A percentile compares a stretch with the other conserved stretches of the same genome.
Conservation (phyloP, 1,140 invertebrate genomes). For the Pectinophora gossypiella region DNA sequence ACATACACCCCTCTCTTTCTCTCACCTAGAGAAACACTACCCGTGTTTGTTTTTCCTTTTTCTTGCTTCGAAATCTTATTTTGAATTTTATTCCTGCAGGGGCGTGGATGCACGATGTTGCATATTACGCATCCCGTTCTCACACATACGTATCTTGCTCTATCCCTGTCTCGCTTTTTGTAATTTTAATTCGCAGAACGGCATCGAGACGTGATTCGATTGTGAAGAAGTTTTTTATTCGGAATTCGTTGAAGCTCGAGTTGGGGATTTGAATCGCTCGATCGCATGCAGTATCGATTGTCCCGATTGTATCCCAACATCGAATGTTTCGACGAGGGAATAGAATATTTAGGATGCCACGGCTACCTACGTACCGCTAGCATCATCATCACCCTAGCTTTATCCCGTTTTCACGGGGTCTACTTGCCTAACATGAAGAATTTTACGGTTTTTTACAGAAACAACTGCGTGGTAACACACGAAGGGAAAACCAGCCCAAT, state of each 20-base stretch:
- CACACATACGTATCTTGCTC: slow-evolving; percentile 25
- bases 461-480: too few species aligned
- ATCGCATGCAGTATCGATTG: slow-evolving; percentile 29
- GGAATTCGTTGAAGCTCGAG: slow-evolving; percentile 52
- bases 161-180: slow-evolving; percentile 65
- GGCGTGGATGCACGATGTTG: slow-evolving; percentile 62
- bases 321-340: too few species aligned
- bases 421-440: too few species aligned
- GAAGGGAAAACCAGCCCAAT: too few species aligned
- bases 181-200: slow-evolving; percentile 74
- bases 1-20: slow-evolving; percentile 49
- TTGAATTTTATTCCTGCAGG: slow-evolving; percentile 70
- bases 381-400: too few species aligned
- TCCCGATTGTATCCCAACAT: slow-evolving; percentile 19
- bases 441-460: too few species aligned
- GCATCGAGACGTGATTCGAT: slow-evolving; percentile 67
- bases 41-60: slow-evolving; percentile 67
- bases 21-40: slow-evolving; percentile 62
- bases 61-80: slow-evolving; percentile 71
- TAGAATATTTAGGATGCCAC: too few species aligned
- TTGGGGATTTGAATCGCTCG: background rate
- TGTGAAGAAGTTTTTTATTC: slow-evolving; percentile 64
- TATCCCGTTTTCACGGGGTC: too few species aligned
- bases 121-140: slow-evolving; percentile 54
- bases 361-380: too few species aligned